Evolutionary conservation across 1,140 invertebrate genomes (phyloP), one percentile per base, ranked within the genome.

Genomic region (Cotesia vestalis): DNA sequence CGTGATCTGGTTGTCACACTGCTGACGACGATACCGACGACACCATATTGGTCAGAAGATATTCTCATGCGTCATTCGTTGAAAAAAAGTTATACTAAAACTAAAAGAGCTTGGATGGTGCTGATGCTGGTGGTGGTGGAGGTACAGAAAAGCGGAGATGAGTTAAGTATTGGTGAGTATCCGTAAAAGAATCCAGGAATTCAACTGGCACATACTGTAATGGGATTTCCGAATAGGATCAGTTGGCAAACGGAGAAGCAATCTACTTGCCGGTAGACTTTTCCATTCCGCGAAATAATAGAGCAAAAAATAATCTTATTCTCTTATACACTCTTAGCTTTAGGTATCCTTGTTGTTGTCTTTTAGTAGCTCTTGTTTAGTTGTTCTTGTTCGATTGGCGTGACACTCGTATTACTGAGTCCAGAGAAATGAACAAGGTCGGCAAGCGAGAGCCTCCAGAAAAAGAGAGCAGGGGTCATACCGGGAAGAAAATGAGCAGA

Each of bases 251-350:
- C 69, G 35, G 14, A 66, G 34, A 59, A 11, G 62, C 63, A 67
- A 66, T 66, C 63, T 72, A 27, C 70, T 66, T 53, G 60, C 60
- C 69, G n/a, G 36, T 53, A 64, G 73, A 79, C 73, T 82, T 84
- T 83, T 85, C 79, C 78, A 73, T 84, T 81, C 75, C 76, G 78
- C 72, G 77, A 85, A 83, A 85, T 83, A 79, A 83, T 84, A 76
- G 73, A 4, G 72, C 80, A 83, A 85, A 84, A 85, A 84, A 74
- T 71, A 27, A 51, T 67, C 27, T 20, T 53, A 69, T 71, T 73
- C 69, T 76, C 78, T 67, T 74, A 69, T 63, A 63, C 46, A 46
- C 11, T 46, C 40, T 46, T 46, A 5, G 40, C 40, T 61, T 17
- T 40, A 46, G n/a, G 51, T 46, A 14, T 20, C 27, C 11, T n/a